Conservation (phyloP, 2,888 invertebrate genomes). For the Spisula solida region DNA sequence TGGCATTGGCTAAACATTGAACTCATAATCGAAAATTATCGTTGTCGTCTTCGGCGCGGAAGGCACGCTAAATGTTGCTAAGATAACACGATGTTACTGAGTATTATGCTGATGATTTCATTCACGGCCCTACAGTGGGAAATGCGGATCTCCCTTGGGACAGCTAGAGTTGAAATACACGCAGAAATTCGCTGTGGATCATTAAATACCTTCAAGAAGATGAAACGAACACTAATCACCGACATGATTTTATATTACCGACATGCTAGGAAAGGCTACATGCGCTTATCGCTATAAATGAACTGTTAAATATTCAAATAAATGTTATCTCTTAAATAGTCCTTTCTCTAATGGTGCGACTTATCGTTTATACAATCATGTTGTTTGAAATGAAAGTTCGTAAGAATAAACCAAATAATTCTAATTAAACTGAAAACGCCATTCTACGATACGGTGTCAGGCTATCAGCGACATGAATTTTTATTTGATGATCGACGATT, state of each 20-base stretch:
- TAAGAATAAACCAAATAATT: background rate
- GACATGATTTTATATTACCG: slow-evolving; percentile 18
- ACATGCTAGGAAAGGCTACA: background rate
- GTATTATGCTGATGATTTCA: slow-evolving; percentile 43
- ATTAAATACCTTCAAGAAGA: slow-evolving; percentile 57
- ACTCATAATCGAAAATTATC: slow-evolving; percentile 38
- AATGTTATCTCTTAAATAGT: slow-evolving; percentile 29
- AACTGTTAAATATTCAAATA: slow-evolving; percentile 41
- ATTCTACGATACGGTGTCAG: background rate
- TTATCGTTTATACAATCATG: background rate
- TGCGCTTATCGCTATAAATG: slow-evolving; percentile 31
- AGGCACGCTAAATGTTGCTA: slow-evolving; percentile 45
- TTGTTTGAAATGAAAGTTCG: background rate
- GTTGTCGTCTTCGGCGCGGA: slow-evolving; percentile 47
- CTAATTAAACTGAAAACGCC: background rate
- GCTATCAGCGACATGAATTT: background rate
- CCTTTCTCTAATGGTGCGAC: slow-evolving; percentile 26
- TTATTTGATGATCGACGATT: background rate
- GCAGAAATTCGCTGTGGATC: slow-evolving; percentile 52
- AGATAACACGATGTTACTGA: slow-evolving; percentile 46
- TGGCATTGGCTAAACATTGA: slow-evolving; percentile 60
- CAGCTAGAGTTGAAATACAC: slow-evolving; percentile 33
- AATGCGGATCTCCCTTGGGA: slow-evolving; percentile 28
- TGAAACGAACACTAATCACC: slow-evolving; percentile 63
- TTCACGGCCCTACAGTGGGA: slow-evolving; percentile 39